A percentile compares a stretch with the other conserved stretches of the same genome.
These are phyloP conservation scores for Siniperca scherzeri DNA, from an alignment of 2,797 vertebrate genomes.

Conservation along the genomic window DNA sequence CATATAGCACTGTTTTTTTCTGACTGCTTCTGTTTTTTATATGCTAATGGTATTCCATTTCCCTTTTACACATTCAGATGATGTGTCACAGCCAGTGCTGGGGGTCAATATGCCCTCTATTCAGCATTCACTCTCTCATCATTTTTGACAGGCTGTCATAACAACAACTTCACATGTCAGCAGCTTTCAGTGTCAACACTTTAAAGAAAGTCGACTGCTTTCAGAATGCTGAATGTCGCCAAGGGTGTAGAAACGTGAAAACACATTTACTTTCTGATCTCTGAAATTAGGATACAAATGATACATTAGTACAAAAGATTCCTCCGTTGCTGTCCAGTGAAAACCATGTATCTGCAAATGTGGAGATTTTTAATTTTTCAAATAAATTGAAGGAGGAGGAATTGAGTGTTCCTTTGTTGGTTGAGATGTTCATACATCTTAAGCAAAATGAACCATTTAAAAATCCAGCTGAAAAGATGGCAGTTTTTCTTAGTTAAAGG, in stretches of 20 bases:
- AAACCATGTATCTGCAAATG: neutral
- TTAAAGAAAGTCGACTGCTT: conserved; percentile 3
- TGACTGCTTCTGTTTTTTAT: conserved; percentile 15
- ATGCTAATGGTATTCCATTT: conserved; percentile 41
- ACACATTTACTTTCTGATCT: conserved; percentile 28
- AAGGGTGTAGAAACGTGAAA: neutral
- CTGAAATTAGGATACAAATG: conserved; percentile 18
- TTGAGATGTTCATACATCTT: neutral
- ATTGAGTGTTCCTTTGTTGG: neutral
- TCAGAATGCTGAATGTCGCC: neutral
- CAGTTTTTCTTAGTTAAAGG: neutral
- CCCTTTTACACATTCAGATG: conserved; percentile 43
- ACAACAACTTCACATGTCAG: conserved; percentile 46
- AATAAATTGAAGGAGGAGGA: no score
- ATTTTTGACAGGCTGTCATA: conserved; percentile 54
- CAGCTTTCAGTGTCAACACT: conserved; percentile 25
- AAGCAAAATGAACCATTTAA: neutral
- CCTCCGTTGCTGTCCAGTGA: no score
- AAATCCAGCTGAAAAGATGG: neutral
- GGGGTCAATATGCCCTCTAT: conserved; percentile 33
- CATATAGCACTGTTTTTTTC: neutral
- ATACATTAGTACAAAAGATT: neutral
- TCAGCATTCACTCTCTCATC: conserved; percentile 40
- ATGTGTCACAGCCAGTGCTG: conserved; percentile 21
- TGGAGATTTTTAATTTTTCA: neutral